Evolutionary conservation across 2,113 vertebrate species (phyloP).

Genomic region (Argyrosomus japonicus): DNA sequence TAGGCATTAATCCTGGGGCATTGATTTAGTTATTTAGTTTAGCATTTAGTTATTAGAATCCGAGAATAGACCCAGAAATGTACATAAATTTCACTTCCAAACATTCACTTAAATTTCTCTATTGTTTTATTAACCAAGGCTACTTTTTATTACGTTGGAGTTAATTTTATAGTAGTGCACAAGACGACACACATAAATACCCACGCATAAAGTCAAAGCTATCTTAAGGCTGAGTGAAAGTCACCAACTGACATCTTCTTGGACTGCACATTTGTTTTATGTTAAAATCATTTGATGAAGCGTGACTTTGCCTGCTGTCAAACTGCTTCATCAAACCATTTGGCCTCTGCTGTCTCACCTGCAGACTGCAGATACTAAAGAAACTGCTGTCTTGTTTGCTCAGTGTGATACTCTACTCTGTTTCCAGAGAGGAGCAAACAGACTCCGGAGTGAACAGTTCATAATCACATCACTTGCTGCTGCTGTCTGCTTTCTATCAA

Average conservation of each 20-base stretch:
- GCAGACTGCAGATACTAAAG: constrained; percentile 43
- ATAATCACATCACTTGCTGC: constrained; percentile 53
- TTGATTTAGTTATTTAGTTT: not conserved
- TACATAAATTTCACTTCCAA: not conserved
- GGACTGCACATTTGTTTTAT: not conserved
- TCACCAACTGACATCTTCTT: not conserved
- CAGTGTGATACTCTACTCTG: constrained; percentile 56
- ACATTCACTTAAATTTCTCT: not conserved
- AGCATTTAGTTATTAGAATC: not conserved
- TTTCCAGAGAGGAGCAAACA: constrained; percentile 66
- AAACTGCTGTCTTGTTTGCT: constrained; percentile 60
- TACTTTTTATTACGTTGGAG: no score
- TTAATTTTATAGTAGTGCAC: not conserved
- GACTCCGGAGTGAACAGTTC: constrained; percentile 54
- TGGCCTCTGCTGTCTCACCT: constrained; percentile 62
- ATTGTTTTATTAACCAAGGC: not conserved
- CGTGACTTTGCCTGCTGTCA: not conserved
- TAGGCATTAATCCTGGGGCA: constrained; percentile 1
- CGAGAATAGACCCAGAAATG: not conserved
- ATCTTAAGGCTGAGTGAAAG: constrained; percentile 1
- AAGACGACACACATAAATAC: not conserved
- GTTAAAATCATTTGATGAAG: constrained; percentile 19
- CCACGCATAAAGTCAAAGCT: not conserved
- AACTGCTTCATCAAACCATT: constrained; percentile 34
- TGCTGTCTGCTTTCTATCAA: constrained; percentile 61